These are phyloP conservation scores for Epinotia demarniana DNA, from an alignment of 2,888 invertebrate species.

Conservation along the genomic window DNA sequence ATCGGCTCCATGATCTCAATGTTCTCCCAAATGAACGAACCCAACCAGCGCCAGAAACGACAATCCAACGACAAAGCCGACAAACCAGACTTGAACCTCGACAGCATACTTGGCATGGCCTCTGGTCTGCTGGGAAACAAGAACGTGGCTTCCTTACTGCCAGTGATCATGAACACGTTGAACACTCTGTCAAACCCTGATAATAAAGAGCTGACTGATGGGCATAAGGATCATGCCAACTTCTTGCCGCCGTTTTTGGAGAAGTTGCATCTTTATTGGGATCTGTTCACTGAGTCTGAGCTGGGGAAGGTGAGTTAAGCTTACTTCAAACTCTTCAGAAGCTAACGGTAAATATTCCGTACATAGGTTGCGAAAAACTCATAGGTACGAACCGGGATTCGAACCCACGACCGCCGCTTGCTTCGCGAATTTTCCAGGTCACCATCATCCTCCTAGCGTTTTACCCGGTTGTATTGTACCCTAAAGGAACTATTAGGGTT, in stretches of 20 bases:
- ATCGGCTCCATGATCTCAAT: constrained; percentile 77
- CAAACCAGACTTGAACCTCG: constrained; percentile 76
- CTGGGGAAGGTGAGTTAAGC: constrained; percentile 83
- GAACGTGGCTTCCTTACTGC: constrained; percentile 81
- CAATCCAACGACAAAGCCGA: constrained; percentile 64
- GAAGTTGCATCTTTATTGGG: constrained; percentile 89
- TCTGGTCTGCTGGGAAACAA: constrained; percentile 82
- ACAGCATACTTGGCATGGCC: constrained; percentile 82
- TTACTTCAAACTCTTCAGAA: too few relatives aligned
- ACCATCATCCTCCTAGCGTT: too few relatives aligned
- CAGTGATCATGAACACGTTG: constrained; percentile 87
- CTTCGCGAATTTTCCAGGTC: too few relatives aligned
- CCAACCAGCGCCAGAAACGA: constrained; percentile 63
- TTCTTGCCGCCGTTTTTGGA: constrained; percentile 87
- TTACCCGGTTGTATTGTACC: too few relatives aligned
- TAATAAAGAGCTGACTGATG: constrained; percentile 84
- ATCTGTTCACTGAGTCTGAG: constrained; percentile 91
- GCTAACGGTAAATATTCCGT: too few relatives aligned
- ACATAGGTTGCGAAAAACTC: too few relatives aligned
- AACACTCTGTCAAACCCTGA: constrained; percentile 86
- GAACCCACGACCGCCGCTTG: too few relatives aligned
- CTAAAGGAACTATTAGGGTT: too few relatives aligned
- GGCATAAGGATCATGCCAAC: constrained; percentile 89
- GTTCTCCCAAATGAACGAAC: constrained; percentile 73
- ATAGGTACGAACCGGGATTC: too few relatives aligned